These are phyloP conservation scores for Hylaeus anthracinus DNA, from an alignment of 1,140 invertebrate species.

Conservation along the genomic window DNA sequence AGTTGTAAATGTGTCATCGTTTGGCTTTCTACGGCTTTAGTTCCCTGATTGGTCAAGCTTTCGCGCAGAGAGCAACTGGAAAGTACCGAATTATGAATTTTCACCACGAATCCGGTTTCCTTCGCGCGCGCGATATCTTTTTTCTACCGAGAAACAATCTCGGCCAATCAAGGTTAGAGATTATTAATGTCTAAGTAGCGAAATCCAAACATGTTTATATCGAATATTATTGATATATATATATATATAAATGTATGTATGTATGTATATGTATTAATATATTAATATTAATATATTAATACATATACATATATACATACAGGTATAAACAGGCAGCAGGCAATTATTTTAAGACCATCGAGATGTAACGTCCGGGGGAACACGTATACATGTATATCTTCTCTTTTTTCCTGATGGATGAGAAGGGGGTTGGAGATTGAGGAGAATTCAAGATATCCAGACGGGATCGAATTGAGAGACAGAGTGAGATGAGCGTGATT, in stretches of 20 bases:
- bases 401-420: conserved; percentile 44
- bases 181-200: conserved; percentile 67
- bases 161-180: conserved; percentile 67
- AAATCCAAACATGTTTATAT: conserved; percentile 64
- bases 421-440: conserved; percentile 18
- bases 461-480: conserved; percentile 36
- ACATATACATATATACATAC: conserved; percentile 34
- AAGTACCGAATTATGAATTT: not conserved
- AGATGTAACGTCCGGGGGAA: conserved; percentile 60
- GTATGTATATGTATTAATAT: conserved; percentile 53
- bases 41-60: conserved; percentile 60
- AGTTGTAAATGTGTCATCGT: conserved; percentile 39
- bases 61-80: not conserved
- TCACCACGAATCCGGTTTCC: too few relatives aligned
- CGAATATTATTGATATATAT: conserved; percentile 64
- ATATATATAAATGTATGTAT: conserved; percentile 52
- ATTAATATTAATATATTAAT: conserved; percentile 52
- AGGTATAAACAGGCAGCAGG: conserved; percentile 77
- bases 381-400: conserved; percentile 35
- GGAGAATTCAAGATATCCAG: conserved; percentile 36
- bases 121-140: too few relatives aligned
- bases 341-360: conserved; percentile 74
- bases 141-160: conserved; percentile 27
- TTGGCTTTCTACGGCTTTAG: conserved; percentile 48
- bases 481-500: conserved; percentile 50